A percentile compares a stretch with the other conserved stretches of the same genome.
Evolutionary conservation across 2,797 vertebrate species (phyloP).

Genomic region (Darevskia nairensis): DNA sequence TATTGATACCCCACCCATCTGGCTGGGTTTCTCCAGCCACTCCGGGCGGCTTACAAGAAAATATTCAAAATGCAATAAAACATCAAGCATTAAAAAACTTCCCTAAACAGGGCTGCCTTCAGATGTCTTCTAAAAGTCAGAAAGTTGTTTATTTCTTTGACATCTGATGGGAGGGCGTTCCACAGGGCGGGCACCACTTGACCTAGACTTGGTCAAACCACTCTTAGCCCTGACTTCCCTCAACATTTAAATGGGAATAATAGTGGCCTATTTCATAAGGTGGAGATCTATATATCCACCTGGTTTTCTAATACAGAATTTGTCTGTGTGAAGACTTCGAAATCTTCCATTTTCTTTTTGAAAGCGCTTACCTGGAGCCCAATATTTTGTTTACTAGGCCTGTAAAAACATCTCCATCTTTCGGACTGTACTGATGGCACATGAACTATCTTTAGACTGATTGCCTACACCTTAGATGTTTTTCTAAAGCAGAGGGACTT

Average conservation of each 20-base stretch:
- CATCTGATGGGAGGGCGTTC: no score
- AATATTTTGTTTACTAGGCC: not conserved
- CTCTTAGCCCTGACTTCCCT: not conserved
- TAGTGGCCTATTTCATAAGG: not conserved
- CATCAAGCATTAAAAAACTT: no score
- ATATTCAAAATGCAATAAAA: no score
- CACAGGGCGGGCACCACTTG: no score
- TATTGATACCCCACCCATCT: no score
- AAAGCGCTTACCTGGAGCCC: not conserved
- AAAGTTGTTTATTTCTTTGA: no score
- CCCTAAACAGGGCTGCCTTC: no score
- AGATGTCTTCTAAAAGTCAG: no score
- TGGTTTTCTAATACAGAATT: not conserved
- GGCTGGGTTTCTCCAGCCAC: no score
- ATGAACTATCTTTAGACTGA: not conserved
- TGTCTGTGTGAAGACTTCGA: not conserved
- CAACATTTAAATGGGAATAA: not conserved
- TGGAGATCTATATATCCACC: not conserved
- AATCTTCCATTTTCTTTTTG: not conserved
- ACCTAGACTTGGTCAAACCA: not conserved
- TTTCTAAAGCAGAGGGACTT: not conserved
- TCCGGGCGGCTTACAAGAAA: no score
- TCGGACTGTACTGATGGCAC: not conserved
- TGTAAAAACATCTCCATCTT: not conserved
- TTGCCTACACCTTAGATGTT: not conserved